Percentiles rank a stretch among this genome's conserved stretches.
Conservation (phyloP, 2,113 vertebrate species). For the Apteryx owenii region DNA sequence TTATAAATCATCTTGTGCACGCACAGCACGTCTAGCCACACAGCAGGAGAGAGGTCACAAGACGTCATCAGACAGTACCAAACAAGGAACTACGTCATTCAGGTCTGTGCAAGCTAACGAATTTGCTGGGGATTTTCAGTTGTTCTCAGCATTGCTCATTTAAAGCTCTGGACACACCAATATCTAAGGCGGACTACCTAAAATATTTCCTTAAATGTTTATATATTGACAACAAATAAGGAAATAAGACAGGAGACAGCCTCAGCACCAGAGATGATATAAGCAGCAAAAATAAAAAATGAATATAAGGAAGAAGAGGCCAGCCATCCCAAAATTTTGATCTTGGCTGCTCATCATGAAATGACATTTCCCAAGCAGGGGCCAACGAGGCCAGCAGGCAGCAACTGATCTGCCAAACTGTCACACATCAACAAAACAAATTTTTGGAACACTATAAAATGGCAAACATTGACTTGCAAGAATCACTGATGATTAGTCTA, state of each 20-base stretch:
- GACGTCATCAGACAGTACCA: rapidly evolving
- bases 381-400: neutral
- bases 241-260: neutral
- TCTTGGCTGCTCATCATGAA: neutral
- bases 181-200: neutral
- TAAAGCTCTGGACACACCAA: neutral
- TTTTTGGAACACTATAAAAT: neutral
- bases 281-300: neutral
- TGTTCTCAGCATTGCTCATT: neutral
- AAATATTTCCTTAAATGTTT: neutral
- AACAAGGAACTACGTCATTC: neutral
- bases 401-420: neutral
- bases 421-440: too few species aligned
- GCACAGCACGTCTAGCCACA: neutral
- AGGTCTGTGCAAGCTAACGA: neutral
- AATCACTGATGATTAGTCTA: neutral
- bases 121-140: neutral
- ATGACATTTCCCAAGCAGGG: neutral
- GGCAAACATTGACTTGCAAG: neutral
- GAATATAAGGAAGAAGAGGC: neutral
- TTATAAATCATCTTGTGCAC: rapidly evolving
- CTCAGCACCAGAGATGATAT: neutral
- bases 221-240: neutral
- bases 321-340: neutral
- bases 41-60: too few species aligned